Base-by-base conservation (phyloP, 2,797 vertebrate species). In the Rhynchotus rufescens region DNA sequence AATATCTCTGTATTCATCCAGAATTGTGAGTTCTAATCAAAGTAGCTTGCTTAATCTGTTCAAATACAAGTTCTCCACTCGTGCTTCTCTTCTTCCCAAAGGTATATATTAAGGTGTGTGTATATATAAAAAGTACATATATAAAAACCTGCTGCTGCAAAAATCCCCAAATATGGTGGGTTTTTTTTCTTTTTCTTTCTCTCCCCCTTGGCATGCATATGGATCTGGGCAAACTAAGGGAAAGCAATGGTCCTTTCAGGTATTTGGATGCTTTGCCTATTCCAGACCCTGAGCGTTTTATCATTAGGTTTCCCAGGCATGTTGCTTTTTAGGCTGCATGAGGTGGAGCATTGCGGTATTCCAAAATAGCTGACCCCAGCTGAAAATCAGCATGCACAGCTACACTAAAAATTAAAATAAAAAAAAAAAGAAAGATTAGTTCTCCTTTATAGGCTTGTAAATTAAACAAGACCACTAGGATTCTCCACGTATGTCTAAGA, bases 381-480 rank as follows among this genome's bases (percentile, higher is more conserved):
- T 80, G 81, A 72, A 64, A 88, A 88, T 93, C 85, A 84, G 88
- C 92, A 51, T 22, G 77, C 82, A 34, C 68, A 81, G 61, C 62
- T 44, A 30, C 42, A 4, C 68, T 49, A 23, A 22, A 49, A 49
- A 49, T 49, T 47, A 45, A 45, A 13, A 61, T 73, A 68, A 66
- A 88, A 26, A 52, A 26, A 52, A 54, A 30, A 54, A 30, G 71
- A 62, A 59, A 92, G 60, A 93, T 88, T 45, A 95, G 61, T 57
- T 67, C 72, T 91, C 84, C 95, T 92, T 92, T 92, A 94, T 72
- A 89, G 62, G 67, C 69, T 68, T 95, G 86, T 80, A 94, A 93
- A 9, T 95, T 95, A 92, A 95, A 84, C 66, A 20, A 71, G 47
- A 93, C 72, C 72, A 32, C 4, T 2, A 74, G 78, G 74, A 78